These are phyloP conservation scores for Cyrtorhinus lividipennis DNA, from an alignment of 1,140 invertebrate species.

Conservation along the genomic window DNA sequence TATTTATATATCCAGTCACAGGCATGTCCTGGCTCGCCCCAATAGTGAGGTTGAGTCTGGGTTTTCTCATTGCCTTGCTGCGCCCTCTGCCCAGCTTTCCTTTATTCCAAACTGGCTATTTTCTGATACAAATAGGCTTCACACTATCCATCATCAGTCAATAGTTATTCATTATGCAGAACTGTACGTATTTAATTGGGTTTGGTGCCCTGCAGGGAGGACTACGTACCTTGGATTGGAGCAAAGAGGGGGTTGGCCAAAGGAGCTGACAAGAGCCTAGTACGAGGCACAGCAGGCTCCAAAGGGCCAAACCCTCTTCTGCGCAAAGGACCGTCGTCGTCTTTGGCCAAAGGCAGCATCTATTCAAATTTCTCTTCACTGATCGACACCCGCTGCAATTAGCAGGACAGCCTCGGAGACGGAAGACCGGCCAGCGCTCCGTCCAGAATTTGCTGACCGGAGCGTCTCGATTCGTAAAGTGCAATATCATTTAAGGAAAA, in stretches of 20 bases:
- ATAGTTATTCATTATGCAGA: no score
- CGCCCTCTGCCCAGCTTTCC: no score
- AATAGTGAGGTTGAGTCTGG: no score
- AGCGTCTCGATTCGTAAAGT: no score
- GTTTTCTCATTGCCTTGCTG: no score
- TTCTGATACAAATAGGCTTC: no score
- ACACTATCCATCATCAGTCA: no score
- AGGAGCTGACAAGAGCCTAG: slow-evolving; percentile 37
- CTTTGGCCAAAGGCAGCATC: slow-evolving; percentile 45
- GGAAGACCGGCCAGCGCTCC: not conserved
- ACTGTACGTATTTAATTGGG: not conserved
- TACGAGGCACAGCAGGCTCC: slow-evolving; percentile 34
- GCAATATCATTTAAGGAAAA: no score
- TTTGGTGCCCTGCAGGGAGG: slow-evolving; percentile 34
- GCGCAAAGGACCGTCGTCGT: slow-evolving; percentile 43
- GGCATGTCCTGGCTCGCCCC: no score
- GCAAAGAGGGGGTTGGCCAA: slow-evolving; percentile 40
- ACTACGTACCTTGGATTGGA: slow-evolving; percentile 55
- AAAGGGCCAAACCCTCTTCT: slow-evolving; percentile 43
- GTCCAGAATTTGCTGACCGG: not conserved
- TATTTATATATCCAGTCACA: no score
- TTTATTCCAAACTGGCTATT: no score
- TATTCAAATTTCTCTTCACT: not conserved
- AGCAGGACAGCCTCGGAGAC: not conserved
- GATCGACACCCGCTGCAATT: slow-evolving; percentile 5